These are phyloP conservation scores for Clupea harengus DNA, from an alignment of 2,113 vertebrate species.

Conservation along the genomic window DNA sequence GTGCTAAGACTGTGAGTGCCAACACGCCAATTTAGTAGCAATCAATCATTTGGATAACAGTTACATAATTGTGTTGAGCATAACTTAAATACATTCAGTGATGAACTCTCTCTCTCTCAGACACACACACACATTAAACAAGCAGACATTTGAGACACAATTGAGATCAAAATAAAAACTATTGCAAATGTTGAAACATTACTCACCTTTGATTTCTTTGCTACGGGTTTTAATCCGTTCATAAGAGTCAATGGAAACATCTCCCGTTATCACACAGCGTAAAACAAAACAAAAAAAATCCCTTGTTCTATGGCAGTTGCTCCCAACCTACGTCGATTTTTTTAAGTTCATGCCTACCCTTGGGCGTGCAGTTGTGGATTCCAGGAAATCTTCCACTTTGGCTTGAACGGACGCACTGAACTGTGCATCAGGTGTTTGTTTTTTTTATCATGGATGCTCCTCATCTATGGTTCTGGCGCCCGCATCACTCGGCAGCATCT, in stretches of 20 bases:
- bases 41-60: neutral
- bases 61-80: neutral
- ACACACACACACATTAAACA: neutral
- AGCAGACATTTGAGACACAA: neutral
- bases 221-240: neutral
- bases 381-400: constrained; percentile 6
- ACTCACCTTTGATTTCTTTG: neutral
- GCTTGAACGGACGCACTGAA: constrained; percentile 1
- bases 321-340: neutral
- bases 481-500: neutral
- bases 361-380: neutral
- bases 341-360: neutral
- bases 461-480: neutral
- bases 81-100: neutral
- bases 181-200: too few species aligned
- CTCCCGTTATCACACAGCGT: neutral
- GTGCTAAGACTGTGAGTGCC: too few species aligned
- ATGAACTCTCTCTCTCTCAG: neutral
- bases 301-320: neutral
- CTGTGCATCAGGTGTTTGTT: constrained; percentile 36
- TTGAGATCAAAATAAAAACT: neutral
- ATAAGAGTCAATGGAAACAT: neutral
- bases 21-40: neutral
- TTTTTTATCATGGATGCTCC: neutral
- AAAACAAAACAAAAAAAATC: neutral